Percentiles rank a stretch among this genome's conserved stretches.
These are phyloP conservation scores for Standfussiana lucernea DNA, from an alignment of 2,888 invertebrate species.

Conservation along the genomic window DNA sequence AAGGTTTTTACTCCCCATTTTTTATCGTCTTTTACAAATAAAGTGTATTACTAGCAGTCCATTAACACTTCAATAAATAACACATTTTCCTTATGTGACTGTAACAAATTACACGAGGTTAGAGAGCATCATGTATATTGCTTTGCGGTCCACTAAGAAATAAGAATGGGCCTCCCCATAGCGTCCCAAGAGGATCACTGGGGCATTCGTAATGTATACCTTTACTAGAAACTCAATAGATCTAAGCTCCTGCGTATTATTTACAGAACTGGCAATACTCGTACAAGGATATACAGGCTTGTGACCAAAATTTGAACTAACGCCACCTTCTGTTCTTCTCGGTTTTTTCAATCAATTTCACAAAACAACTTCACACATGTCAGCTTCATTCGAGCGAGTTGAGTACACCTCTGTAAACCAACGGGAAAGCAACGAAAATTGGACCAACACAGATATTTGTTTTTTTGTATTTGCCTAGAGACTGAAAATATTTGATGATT, in stretches of 20 bases:
- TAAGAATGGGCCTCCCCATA: conserved; percentile 52
- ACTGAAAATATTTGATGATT: too few relatives aligned
- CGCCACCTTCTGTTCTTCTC: background rate
- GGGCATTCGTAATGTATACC: conserved; percentile 48
- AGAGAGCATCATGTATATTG: conserved; percentile 54
- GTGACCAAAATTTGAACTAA: background rate
- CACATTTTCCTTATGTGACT: conserved; percentile 51
- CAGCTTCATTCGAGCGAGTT: too few relatives aligned
- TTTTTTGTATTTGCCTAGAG: background rate
- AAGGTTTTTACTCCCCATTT: conserved; percentile 12
- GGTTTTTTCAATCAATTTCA: too few relatives aligned
- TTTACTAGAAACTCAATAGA: conserved; percentile 45
- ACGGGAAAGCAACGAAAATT: background rate
- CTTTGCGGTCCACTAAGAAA: conserved; percentile 53
- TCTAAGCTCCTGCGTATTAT: conserved; percentile 21
- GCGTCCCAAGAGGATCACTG: conserved; percentile 43
- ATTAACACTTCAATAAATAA: conserved; percentile 55
- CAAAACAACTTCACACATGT: too few relatives aligned
- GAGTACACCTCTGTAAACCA: background rate
- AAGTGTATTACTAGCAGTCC: conserved; percentile 49
- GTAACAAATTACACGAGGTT: conserved; percentile 54
- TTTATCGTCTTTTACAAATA: conserved; percentile 35
- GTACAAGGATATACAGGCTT: background rate
- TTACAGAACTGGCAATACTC: background rate
- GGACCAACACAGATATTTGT: background rate